Conservation (phyloP, 1,140 invertebrate genomes). For the Bathynomus jamesi region DNA sequence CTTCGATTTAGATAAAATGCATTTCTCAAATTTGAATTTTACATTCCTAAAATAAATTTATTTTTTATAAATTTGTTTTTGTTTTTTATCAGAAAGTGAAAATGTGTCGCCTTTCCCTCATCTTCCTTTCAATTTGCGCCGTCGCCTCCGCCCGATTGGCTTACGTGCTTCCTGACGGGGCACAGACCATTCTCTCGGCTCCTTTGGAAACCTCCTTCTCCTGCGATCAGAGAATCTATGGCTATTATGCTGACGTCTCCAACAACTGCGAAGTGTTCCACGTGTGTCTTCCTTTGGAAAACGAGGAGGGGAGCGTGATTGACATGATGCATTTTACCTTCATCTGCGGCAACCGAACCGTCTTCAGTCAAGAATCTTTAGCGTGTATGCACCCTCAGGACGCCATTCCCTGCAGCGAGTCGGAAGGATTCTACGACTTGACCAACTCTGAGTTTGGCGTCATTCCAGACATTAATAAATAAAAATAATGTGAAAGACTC, state of each 20-base stretch:
- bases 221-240: slow-evolving; percentile 5
- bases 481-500: no score
- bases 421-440: slow-evolving; percentile 31
- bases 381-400: slow-evolving; percentile 40
- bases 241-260: slow-evolving; percentile 13
- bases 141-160: slow-evolving; percentile 14
- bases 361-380: slow-evolving; percentile 41
- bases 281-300: slow-evolving; percentile 40
- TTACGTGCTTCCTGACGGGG: slow-evolving; percentile 10
- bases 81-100: no score
- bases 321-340: slow-evolving; percentile 39
- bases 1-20: no score
- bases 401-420: slow-evolving; percentile 38
- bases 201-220: slow-evolving; percentile 16
- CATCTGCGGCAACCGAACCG: slow-evolving; percentile 41
- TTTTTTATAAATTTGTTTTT: no score
- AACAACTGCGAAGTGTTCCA: slow-evolving; percentile 39
- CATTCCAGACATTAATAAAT: slow-evolving; percentile 11
- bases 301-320: slow-evolving; percentile 31
- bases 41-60: no score
- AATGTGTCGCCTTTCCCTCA: no score
- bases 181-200: slow-evolving; percentile 3
- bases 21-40: no score
- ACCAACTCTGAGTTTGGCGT: slow-evolving; percentile 23
- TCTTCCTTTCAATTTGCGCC: no score